phyloP scores from a whole-genome alignment of 2,113 vertebrate genomes.

The Platichthys stellatus region DNA sequence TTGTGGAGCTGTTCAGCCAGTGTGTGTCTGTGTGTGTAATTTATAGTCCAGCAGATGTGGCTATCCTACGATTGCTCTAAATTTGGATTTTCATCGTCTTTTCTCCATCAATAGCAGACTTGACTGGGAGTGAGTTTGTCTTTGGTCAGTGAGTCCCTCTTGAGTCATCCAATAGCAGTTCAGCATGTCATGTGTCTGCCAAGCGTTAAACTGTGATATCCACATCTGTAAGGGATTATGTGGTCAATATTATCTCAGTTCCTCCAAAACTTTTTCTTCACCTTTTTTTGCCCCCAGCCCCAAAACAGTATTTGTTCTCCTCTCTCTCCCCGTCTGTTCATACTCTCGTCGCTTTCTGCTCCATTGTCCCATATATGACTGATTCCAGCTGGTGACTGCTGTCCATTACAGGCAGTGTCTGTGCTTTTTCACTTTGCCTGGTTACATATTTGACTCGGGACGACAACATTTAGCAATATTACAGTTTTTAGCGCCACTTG shows the following conservation, averaged over 20 bases:
- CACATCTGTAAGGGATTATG: slow-evolving; percentile 71
- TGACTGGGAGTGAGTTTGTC: slow-evolving; percentile 36
- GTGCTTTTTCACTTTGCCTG: slow-evolving; percentile 7
- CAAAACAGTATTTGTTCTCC: slow-evolving; percentile 34
- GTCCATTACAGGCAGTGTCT: slow-evolving; percentile 12
- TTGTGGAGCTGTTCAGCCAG: slow-evolving; percentile 2
- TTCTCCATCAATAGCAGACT: slow-evolving; percentile 18
- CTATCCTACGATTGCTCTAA: slow-evolving; percentile 22
- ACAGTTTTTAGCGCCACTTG: background rate
- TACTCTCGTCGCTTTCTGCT: slow-evolving; percentile 23
- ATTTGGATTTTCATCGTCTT: slow-evolving; percentile 48
- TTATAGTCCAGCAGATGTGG: slow-evolving; percentile 31
- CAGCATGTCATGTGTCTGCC: slow-evolving; percentile 49
- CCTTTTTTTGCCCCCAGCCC: slow-evolving; percentile 34
- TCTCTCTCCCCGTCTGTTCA: slow-evolving; percentile 10
- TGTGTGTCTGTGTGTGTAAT: slow-evolving; percentile 27
- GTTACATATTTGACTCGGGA: slow-evolving; percentile 30
- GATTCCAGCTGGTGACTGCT: slow-evolving; percentile 36
- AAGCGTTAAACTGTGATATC: slow-evolving; percentile 53
- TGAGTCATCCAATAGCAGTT: slow-evolving; percentile 48
- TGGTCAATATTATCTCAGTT: slow-evolving; percentile 69
- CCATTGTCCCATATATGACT: slow-evolving; percentile 29
- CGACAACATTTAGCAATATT: slow-evolving; percentile 9
- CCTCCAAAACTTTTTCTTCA: slow-evolving; percentile 52
- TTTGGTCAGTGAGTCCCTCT: slow-evolving; percentile 40